phyloP scores from a whole-genome alignment of 2,888 invertebrate species.

The Orgyia antiqua region DNA sequence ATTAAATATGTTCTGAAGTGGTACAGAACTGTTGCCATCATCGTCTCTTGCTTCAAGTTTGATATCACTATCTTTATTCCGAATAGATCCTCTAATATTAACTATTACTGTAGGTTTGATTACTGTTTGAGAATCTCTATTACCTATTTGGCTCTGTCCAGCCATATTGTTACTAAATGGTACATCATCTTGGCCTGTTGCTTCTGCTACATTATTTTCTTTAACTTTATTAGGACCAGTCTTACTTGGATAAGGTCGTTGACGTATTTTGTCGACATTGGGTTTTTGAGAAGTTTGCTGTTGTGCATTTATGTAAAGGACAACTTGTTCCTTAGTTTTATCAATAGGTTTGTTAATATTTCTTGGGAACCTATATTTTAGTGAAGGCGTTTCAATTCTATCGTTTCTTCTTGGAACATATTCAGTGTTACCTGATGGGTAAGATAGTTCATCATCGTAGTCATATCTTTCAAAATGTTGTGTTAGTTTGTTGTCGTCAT shows the following conservation, averaged over 20 bases:
- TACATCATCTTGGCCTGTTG: conserved; percentile 25
- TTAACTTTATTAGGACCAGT: conserved; percentile 34
- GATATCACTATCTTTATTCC: conserved; percentile 58
- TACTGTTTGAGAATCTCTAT: conserved; percentile 66
- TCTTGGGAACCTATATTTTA: conserved; percentile 63
- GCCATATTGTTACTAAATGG: conserved; percentile 56
- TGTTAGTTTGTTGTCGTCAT: conserved; percentile 55
- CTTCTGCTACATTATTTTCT: conserved; percentile 22
- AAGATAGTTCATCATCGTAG: conserved; percentile 44
- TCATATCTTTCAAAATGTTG: conserved; percentile 48
- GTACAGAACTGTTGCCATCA: conserved; percentile 30
- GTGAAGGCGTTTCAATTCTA: conserved; percentile 60
- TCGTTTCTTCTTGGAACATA: conserved; percentile 64
- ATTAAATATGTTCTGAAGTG: conserved; percentile 59
- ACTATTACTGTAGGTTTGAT: conserved; percentile 70
- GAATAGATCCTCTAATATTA: conserved; percentile 61
- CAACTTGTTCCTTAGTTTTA: conserved; percentile 46
- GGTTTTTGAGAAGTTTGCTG: conserved; percentile 38
- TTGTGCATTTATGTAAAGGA: conserved; percentile 43
- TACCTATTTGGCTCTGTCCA: conserved; percentile 68
- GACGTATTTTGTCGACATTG: conserved; percentile 33
- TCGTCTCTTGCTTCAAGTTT: conserved; percentile 46
- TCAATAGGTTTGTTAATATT: conserved; percentile 21
- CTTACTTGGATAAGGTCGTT: conserved; percentile 24
- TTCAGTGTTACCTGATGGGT: conserved; percentile 50